A percentile compares a stretch with the other conserved stretches of the same genome.
phyloP scores from a whole-genome alignment of 2,888 invertebrate species.

The Eutolmus rufibarbis region DNA sequence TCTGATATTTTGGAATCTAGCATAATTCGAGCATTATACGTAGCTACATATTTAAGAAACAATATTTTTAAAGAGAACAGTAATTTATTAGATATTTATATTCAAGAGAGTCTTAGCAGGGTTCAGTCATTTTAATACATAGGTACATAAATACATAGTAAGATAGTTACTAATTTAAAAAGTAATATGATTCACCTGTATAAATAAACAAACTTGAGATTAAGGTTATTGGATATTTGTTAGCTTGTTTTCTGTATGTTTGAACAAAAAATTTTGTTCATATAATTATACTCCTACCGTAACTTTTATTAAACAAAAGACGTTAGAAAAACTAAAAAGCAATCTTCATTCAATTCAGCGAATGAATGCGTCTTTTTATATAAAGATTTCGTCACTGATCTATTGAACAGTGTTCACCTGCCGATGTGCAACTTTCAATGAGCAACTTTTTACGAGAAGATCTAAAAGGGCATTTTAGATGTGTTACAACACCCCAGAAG shows the following conservation, averaged over 20 bases:
- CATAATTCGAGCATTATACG: too few relatives aligned
- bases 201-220: too few relatives aligned
- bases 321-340: background rate
- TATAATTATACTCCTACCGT: background rate
- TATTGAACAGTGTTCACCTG: background rate
- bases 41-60: too few relatives aligned
- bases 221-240: background rate
- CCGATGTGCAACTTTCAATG: background rate
- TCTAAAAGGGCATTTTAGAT: constrained; percentile 2
- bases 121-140: too few relatives aligned
- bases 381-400: background rate
- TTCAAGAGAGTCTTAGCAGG: too few relatives aligned
- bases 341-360: background rate
- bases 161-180: too few relatives aligned
- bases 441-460: background rate
- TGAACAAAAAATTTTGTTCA: background rate
- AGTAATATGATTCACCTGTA: too few relatives aligned
- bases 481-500: background rate
- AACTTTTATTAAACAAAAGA: background rate
- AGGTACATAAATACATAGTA: too few relatives aligned
- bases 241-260: background rate
- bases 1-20: too few relatives aligned
- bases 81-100: too few relatives aligned
- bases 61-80: too few relatives aligned
- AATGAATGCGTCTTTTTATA: background rate